These are phyloP conservation scores for Saccostrea echinata DNA, from an alignment of 1,140 invertebrate species.

Conservation along the genomic window DNA sequence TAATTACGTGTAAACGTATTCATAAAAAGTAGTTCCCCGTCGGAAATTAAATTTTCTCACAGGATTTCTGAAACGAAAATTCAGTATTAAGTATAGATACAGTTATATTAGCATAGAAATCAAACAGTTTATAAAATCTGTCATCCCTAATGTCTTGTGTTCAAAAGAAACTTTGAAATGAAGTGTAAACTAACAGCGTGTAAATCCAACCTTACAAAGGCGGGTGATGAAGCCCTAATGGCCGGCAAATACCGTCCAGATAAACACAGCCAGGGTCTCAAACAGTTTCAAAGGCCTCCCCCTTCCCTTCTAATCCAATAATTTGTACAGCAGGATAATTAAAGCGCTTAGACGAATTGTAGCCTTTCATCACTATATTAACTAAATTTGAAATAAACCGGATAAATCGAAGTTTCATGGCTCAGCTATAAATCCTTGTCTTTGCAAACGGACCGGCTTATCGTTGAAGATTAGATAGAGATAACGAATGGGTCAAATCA, in stretches of 20 bases:
- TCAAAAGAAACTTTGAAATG: conserved; percentile 22
- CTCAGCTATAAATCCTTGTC: conserved; percentile 32
- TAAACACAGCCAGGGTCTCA: neutral
- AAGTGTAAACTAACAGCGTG: conserved; percentile 34
- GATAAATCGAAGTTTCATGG: conserved; percentile 27
- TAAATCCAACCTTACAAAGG: conserved; percentile 17
- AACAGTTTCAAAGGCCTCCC: conserved; percentile 21
- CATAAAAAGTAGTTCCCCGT: neutral
- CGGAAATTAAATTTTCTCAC: neutral
- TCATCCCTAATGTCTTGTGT: conserved; percentile 16
- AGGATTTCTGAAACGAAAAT: neutral
- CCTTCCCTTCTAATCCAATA: conserved; percentile 26
- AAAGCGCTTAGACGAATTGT: neutral
- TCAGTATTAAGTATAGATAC: neutral
- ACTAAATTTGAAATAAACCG: conserved; percentile 22
- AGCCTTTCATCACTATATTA: conserved; percentile 23
- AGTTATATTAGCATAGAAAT: conserved; percentile 18
- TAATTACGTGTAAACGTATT: neutral
- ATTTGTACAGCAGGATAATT: conserved; percentile 37
- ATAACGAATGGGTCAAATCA: conserved; percentile 12
- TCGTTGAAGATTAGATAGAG: neutral
- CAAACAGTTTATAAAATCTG: conserved; percentile 33
- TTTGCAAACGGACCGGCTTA: conserved; percentile 26
- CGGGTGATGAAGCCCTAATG: conserved; percentile 27
- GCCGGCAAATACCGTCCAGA: neutral